Percentiles rank a stretch among this genome's conserved stretches.
Evolutionary conservation across 1,140 invertebrate species (phyloP).

Genomic region (Calycopis cecrops): DNA sequence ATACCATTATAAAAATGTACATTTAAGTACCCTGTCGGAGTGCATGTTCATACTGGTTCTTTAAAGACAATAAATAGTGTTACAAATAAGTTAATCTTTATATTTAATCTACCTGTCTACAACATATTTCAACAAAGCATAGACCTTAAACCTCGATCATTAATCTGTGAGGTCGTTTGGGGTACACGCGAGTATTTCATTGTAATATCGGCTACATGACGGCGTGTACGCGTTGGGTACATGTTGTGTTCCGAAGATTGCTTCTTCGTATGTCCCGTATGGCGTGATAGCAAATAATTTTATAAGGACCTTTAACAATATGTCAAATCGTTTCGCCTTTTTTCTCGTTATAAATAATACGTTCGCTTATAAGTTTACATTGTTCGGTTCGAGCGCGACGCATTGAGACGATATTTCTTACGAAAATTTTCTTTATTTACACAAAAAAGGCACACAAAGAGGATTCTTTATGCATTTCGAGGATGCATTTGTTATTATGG

Average conservation of each 20-base stretch:
- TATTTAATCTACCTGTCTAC: too few species aligned
- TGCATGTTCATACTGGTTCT: too few species aligned
- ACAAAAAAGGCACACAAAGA: conserved; percentile 58
- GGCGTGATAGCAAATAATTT: conserved; percentile 74
- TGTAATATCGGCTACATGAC: conserved; percentile 49
- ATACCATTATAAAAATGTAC: too few species aligned
- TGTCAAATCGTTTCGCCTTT: conserved; percentile 61
- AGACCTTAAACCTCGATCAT: conserved; percentile 25
- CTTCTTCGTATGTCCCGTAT: conserved; percentile 56
- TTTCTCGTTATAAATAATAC: conserved; percentile 72
- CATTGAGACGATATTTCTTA: conserved; percentile 60
- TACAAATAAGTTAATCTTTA: too few species aligned
- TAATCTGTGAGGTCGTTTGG: conserved; percentile 33
- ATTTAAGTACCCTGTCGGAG: too few species aligned
- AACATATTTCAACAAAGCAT: not conserved
- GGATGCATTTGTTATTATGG: conserved; percentile 70
- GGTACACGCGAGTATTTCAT: conserved; percentile 38
- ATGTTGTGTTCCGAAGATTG: conserved; percentile 53
- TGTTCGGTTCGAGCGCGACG: conserved; percentile 59
- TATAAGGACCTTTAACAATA: conserved; percentile 72
- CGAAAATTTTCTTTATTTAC: conserved; percentile 59
- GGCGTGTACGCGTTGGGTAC: conserved; percentile 42
- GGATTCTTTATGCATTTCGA: conserved; percentile 70
- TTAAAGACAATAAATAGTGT: too few species aligned
- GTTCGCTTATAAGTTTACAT: conserved; percentile 67